Evolutionary conservation across 2,888 invertebrate genomes (phyloP).

Genomic region (Drosophila nr. perissopoda): DNA sequence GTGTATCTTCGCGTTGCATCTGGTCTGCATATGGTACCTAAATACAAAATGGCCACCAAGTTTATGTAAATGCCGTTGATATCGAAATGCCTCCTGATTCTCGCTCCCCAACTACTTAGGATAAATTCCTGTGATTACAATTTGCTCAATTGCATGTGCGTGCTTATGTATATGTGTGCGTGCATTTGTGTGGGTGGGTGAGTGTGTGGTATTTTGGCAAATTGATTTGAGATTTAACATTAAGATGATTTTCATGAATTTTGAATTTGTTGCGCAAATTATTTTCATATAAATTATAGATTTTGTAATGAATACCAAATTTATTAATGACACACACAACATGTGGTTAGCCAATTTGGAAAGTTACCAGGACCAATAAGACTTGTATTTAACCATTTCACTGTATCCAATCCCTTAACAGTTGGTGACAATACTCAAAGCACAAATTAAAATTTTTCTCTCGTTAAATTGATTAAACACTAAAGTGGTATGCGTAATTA

Average conservation of each 20-base stretch:
- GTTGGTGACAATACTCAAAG: not conserved
- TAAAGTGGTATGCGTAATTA: not conserved
- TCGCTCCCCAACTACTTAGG: slow-evolving; percentile 62
- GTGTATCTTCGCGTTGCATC: slow-evolving; percentile 70
- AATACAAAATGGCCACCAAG: slow-evolving; percentile 69
- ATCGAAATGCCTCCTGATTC: slow-evolving; percentile 48
- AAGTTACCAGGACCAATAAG: slow-evolving; percentile 22
- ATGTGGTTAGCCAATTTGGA: slow-evolving; percentile 31
- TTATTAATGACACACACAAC: slow-evolving; percentile 58
- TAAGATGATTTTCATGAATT: slow-evolving; percentile 66
- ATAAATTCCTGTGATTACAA: slow-evolving; percentile 76
- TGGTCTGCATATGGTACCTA: slow-evolving; percentile 35
- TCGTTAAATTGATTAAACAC: slow-evolving; percentile 20
- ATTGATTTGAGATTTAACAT: slow-evolving; percentile 66
- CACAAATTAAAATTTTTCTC: not conserved
- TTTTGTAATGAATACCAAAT: slow-evolving; percentile 73
- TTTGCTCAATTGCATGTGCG: slow-evolving; percentile 73
- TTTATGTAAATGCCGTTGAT: slow-evolving; percentile 70
- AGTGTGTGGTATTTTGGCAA: slow-evolving; percentile 55
- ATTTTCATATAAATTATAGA: slow-evolving; percentile 74
- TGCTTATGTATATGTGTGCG: slow-evolving; percentile 15
- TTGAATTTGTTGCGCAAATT: slow-evolving; percentile 66
- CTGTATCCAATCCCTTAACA: not conserved
- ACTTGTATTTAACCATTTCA: slow-evolving; percentile 28
- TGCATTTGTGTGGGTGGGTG: slow-evolving; percentile 1